These are phyloP conservation scores for Melanotaenia boesemani DNA, from an alignment of 2,797 vertebrate species.

Conservation along the genomic window DNA sequence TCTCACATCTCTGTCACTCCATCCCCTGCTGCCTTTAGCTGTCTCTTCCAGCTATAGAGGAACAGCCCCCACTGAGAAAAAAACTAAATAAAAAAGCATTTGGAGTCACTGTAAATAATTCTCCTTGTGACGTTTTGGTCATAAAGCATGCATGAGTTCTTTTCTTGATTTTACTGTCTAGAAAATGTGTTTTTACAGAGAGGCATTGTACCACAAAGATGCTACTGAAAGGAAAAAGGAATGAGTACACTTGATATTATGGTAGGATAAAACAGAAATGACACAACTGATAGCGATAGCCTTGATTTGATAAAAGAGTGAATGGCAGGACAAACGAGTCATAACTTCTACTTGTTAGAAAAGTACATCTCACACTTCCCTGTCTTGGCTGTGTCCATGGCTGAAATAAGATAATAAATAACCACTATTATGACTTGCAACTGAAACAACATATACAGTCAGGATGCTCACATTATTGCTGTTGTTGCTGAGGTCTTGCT, in stretches of 20 bases:
- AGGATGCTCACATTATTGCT: not conserved
- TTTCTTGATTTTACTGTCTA: not conserved
- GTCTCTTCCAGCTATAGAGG: constrained; percentile 19
- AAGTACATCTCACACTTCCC: not conserved
- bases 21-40: constrained; percentile 27
- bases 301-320: constrained; percentile 10
- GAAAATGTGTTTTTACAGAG: not conserved
- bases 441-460: not conserved
- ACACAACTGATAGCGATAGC: not conserved
- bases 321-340: constrained; percentile 8
- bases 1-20: constrained; percentile 41
- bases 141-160: not conserved
- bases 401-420: too few species aligned
- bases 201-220: not conserved
- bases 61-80: constrained; percentile 17
- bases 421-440: not conserved
- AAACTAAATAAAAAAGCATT: constrained; percentile 27
- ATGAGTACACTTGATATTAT: not conserved
- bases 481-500: not conserved
- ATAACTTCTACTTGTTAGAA: not conserved
- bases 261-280: too few species aligned
- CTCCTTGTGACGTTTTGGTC: constrained; percentile 20
- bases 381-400: too few species aligned
- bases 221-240: not conserved
- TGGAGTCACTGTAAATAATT: constrained; percentile 21